phyloP scores from a whole-genome alignment of 2,797 vertebrate species.

The Hydrocynus forskahlii region DNA sequence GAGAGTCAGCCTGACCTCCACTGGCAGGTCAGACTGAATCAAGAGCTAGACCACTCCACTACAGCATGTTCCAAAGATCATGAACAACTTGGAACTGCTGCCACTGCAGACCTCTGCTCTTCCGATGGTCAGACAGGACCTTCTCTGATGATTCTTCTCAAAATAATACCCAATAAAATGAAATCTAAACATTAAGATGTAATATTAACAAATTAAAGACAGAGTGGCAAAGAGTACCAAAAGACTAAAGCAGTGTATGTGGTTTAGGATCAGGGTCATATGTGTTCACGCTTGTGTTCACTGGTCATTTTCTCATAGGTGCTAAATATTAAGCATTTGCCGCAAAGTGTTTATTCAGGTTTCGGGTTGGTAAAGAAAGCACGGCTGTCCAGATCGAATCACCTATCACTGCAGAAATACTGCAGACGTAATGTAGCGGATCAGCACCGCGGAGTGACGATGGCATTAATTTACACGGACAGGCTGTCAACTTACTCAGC shows the following conservation, averaged over 20 bases:
- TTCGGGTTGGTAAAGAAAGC: slow-evolving; percentile 68
- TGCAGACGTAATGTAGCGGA: slow-evolving; percentile 67
- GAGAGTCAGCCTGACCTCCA: slow-evolving; percentile 39
- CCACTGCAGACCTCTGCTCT: background rate
- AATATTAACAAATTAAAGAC: background rate
- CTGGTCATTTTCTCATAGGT: slow-evolving; percentile 65
- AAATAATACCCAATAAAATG: background rate
- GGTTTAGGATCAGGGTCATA: slow-evolving; percentile 2
- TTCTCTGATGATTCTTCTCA: background rate
- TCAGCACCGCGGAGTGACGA: slow-evolving; percentile 65
- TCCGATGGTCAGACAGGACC: background rate
- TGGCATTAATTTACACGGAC: slow-evolving; percentile 66
- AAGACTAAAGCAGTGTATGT: background rate
- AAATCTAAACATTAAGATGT: too few relatives aligned
- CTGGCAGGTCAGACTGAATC: slow-evolving; percentile 25
- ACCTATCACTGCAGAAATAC: slow-evolving; percentile 69
- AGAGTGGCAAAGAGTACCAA: too few relatives aligned
- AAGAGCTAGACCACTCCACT: background rate
- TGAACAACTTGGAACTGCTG: background rate
- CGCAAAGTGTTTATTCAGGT: slow-evolving; percentile 72
- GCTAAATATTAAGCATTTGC: slow-evolving; percentile 66
- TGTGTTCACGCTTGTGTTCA: slow-evolving; percentile 65
- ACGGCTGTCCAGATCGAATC: slow-evolving; percentile 64
- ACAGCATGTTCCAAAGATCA: background rate
- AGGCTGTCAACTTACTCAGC: slow-evolving; percentile 63